Evolutionary conservation across 2,113 vertebrate genomes (phyloP).

Genomic region (Diadophis punctatus): DNA sequence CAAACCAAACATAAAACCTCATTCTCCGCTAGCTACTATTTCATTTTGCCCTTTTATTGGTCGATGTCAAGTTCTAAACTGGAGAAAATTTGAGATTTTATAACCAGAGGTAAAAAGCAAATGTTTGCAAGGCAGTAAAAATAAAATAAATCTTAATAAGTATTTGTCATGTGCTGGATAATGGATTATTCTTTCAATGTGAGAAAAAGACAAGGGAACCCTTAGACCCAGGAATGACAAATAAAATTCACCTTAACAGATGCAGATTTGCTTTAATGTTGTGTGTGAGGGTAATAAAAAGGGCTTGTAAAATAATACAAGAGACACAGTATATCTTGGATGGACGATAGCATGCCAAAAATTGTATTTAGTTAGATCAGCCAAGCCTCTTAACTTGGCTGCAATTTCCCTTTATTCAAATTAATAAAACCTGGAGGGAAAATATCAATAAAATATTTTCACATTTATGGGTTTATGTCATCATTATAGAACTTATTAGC

Average conservation of each 20-base stretch:
- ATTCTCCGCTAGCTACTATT: constrained; percentile 21
- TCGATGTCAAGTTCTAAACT: constrained; percentile 33
- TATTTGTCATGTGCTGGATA: constrained; percentile 40
- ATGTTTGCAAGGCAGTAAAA: constrained; percentile 48
- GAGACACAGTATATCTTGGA: constrained; percentile 22
- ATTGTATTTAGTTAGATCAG: constrained; percentile 26
- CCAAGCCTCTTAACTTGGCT: constrained; percentile 19
- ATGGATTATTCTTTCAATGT: constrained; percentile 24
- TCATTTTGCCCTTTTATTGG: constrained; percentile 42
- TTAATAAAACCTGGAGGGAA: constrained; percentile 20
- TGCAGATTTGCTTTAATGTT: constrained; percentile 44
- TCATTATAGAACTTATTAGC: constrained; percentile 31
- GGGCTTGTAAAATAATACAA: constrained; percentile 53
- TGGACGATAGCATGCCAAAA: constrained; percentile 37
- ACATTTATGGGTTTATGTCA: constrained; percentile 19
- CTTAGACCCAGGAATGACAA: constrained; percentile 42
- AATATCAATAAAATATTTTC: constrained; percentile 22
- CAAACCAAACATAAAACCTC: constrained; percentile 17
- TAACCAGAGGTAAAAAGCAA: constrained; percentile 30
- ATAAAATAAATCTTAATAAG: constrained; percentile 56
- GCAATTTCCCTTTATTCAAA: constrained; percentile 38
- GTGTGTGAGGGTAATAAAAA: constrained; percentile 49
- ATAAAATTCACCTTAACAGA: constrained; percentile 57
- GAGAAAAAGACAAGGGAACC: constrained; percentile 37
- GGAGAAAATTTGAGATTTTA: constrained; percentile 46